Evolutionary conservation across 2,113 vertebrate genomes (phyloP).

Genomic region (Odobenus rosmarus): DNA sequence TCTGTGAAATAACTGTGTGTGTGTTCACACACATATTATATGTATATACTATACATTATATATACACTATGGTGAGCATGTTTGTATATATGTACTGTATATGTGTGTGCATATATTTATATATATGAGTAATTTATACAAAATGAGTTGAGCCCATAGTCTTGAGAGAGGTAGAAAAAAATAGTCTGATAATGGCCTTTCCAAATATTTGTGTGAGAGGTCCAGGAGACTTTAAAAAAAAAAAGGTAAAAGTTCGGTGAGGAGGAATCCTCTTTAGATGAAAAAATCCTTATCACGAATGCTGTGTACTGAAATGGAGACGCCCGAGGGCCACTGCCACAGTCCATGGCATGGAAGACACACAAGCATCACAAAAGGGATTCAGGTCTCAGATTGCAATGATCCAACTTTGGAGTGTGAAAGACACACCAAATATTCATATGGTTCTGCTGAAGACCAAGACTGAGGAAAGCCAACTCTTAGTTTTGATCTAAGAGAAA

Average conservation of each 20-base stretch:
- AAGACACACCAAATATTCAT: conserved; percentile 22
- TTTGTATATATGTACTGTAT: not conserved
- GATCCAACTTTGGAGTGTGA: conserved; percentile 22
- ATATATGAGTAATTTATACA: not conserved
- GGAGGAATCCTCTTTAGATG: conserved; percentile 17
- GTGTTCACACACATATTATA: not conserved
- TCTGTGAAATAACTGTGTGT: conserved; percentile 8
- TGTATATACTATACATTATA: not conserved
- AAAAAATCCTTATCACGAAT: conserved; percentile 38
- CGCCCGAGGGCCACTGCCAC: not conserved
- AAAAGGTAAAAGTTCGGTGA: conserved; percentile 18
- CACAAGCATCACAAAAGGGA: conserved; percentile 22
- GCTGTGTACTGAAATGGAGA: conserved; percentile 14
- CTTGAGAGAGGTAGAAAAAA: conserved; percentile 47
- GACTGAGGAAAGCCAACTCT: conserved; percentile 18
- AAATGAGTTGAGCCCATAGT: conserved; percentile 29
- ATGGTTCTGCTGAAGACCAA: not conserved
- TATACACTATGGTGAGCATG: not conserved
- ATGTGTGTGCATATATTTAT: not conserved
- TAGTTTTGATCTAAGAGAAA: conserved; percentile 44
- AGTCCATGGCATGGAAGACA: conserved; percentile 12
- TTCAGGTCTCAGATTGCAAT: conserved; percentile 13
- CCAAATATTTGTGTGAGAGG: conserved; percentile 15
- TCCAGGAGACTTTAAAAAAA: not conserved
- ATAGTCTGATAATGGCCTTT: conserved; percentile 27